A percentile compares a stretch with the other conserved stretches of the same genome.
Conservation (phyloP, 2,797 vertebrate genomes). For the Kryptopterus vitreolus region DNA sequence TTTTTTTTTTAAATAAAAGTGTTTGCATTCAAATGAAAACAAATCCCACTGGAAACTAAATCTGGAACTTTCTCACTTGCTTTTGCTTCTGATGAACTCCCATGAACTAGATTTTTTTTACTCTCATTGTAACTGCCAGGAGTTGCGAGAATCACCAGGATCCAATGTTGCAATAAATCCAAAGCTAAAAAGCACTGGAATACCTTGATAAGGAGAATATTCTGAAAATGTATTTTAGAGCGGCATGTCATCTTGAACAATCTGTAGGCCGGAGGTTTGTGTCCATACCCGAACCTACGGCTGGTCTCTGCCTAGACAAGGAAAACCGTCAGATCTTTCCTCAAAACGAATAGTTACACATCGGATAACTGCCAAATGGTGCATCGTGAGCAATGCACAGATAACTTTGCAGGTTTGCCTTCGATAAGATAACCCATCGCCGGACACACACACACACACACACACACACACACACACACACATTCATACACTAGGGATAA, state of each 20-base stretch:
- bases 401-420: neutral
- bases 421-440: too few species aligned
- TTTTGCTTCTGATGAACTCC: neutral
- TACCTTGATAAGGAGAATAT: neutral
- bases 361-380: slow-evolving; percentile 3
- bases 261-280: neutral
- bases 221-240: neutral
- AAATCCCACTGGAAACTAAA: neutral
- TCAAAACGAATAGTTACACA: too few species aligned
- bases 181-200: neutral
- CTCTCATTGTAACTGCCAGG: neutral
- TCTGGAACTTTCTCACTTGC: neutral
- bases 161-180: neutral
- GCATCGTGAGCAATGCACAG: neutral
- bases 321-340: neutral
- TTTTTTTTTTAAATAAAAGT: neutral
- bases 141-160: neutral
- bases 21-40: neutral
- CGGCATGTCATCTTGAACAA: neutral
- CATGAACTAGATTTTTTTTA: neutral
- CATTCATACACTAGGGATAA: too few species aligned
- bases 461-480: too few species aligned
- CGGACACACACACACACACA: too few species aligned
- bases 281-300: neutral
- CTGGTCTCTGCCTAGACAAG: neutral